Evolutionary conservation across 2,797 vertebrate genomes (phyloP), one percentile per base, ranked within the genome.

Genomic region (Pseudochirops cupreus): DNA sequence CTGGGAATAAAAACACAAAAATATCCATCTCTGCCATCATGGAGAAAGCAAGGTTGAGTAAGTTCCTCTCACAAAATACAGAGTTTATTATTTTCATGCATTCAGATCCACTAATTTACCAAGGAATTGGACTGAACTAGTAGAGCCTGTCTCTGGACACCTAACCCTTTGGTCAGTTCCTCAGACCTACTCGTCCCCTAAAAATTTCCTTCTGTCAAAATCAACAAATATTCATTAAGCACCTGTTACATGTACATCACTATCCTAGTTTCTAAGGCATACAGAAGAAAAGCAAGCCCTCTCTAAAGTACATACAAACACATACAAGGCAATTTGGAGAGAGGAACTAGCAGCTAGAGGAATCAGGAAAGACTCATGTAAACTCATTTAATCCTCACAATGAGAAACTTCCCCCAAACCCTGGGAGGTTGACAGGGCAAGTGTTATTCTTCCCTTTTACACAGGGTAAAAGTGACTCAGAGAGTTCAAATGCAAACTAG

Each of bases 151-250:
- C 33, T 93, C 82, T 87, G 33, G 39, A 4, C 53, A 18, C 55
- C 28, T 95, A 94, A 58, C 33, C 55, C 26, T 28, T 31, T 62
- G 18, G 31, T 94, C 18, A 90, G 16, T 93, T 58, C 31, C 31
- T 87, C 56, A 91, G 26, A 90, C 52, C 26, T 92, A 10, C 52
- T 18, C 58, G 2, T 53, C 24, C 74, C 95, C 55, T 82, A 67
- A 53, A 95, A 95, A 82, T 55, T 26, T 62, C 26, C 55, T 90
- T 92, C n/a, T 74, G 39, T 39, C 33, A 39, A 74, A 74, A n/a
- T 16, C 16, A 74, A 74, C 18, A 74, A 74, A 5, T 39, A 74
- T n/a, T 67, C 18, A 18, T 21, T 74, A 67, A 67, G 31, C 4
- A 16, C 31, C 58, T n/a, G 4, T 33, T 67, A 67, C 14, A 67